phyloP scores from a whole-genome alignment of 2,888 invertebrate genomes.

The Drosophila leonis region DNA sequence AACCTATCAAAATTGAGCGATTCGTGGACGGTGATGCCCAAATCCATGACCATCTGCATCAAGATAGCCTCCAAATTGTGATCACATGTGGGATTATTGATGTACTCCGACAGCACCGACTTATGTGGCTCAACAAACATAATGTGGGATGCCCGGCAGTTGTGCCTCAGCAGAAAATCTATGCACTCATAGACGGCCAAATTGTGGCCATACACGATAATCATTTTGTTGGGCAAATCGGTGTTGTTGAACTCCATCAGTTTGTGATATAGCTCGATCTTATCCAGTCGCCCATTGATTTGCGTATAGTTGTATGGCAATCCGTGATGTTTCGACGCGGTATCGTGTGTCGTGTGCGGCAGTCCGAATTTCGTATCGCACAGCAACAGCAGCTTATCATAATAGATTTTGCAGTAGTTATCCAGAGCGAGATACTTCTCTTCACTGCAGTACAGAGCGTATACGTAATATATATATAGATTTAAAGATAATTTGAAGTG shows the following conservation, averaged over 20 bases:
- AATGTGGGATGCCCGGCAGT: conserved; percentile 47
- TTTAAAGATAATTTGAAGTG: background rate
- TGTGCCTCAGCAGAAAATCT: conserved; percentile 71
- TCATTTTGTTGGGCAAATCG: background rate
- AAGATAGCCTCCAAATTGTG: conserved; percentile 60
- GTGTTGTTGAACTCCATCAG: conserved; percentile 41
- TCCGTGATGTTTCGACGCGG: accelerated
- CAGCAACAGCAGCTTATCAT: conserved; percentile 71
- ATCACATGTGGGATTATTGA: conserved; percentile 66
- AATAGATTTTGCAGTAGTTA: conserved; percentile 66
- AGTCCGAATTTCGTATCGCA: conserved; percentile 58
- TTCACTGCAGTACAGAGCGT: conserved; percentile 38
- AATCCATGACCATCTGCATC: conserved; percentile 59
- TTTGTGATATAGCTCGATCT: conserved; percentile 76
- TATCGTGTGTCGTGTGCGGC: background rate
- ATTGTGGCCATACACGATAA: conserved; percentile 74
- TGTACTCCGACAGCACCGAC: conserved; percentile 4
- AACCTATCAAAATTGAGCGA: conserved; percentile 43
- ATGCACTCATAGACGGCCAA: conserved; percentile 74
- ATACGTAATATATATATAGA: background rate
- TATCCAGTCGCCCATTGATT: conserved; percentile 78
- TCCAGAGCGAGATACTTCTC: conserved; percentile 53
- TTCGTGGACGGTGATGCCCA: conserved; percentile 62
- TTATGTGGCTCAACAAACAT: conserved; percentile 58
- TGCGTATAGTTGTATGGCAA: conserved; percentile 72